These are phyloP conservation scores for Sarcophaga bullata DNA, from an alignment of 1,140 invertebrate genomes.

Conservation along the genomic window DNA sequence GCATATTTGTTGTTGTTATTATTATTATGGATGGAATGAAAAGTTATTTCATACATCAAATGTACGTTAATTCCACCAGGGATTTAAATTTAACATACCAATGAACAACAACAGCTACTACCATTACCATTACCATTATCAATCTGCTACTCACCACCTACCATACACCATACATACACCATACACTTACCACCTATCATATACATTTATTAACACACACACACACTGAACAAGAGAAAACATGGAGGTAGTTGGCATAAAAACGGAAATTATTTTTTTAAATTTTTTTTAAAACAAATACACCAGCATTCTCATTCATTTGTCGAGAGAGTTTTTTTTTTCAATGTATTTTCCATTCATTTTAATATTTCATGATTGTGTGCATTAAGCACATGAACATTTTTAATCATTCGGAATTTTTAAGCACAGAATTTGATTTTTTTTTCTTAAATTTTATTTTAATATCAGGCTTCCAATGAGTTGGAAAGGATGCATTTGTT, in stretches of 20 bases:
- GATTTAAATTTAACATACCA: conserved; percentile 7
- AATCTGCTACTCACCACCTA: too few relatives aligned
- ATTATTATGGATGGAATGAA: background rate
- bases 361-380: too few relatives aligned
- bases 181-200: too few relatives aligned
- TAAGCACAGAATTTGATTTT: too few relatives aligned
- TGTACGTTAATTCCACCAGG: background rate
- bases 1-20: background rate
- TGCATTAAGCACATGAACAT: background rate
- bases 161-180: background rate
- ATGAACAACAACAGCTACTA: background rate
- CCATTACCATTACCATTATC: too few relatives aligned
- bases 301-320: background rate
- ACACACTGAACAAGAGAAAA: background rate
- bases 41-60: background rate
- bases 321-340: too few relatives aligned
- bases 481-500: too few relatives aligned
- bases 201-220: too few relatives aligned
- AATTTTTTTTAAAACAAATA: background rate
- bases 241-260: background rate
- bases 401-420: background rate
- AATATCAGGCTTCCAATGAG: too few relatives aligned
- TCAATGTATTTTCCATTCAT: too few relatives aligned
- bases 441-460: too few relatives aligned
- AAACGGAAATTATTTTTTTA: conserved; percentile 11